Evolutionary conservation across 2,113 vertebrate species (phyloP), one percentile per base, ranked within the genome.

Genomic region (Orientallactaga bullata): DNA sequence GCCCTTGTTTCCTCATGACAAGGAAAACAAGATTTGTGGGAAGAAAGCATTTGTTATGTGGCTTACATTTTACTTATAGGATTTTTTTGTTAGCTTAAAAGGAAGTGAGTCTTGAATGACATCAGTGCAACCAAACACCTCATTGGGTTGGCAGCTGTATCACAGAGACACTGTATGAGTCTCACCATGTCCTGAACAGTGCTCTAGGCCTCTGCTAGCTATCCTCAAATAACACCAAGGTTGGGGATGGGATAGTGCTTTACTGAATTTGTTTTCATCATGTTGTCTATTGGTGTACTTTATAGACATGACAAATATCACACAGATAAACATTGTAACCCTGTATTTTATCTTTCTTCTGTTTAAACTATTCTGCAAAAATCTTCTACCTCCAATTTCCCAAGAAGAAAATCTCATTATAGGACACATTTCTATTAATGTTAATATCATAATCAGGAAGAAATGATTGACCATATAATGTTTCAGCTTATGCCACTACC

Each of bases 21-120:
- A 87, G 91, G 85, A 87, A 97, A 97, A 96, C 92, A 95, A 97
- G 97, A 96, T 97, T 97, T 97, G 97, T 93, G 95, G 97, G 85
- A 97, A 97, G 72, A 90, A 95, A 93, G 76, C 97, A 94, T 95
- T 97, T 96, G 95, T 97, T 96, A 96, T 91, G 90, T 89, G 97
- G 95, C 88, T 97, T 93, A 97, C 87, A 39, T 85, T 91, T 82
- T 92, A 89, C 86, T 71, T 23, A 0, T 69, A 94, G 73, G 87
- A 61, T 94, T 85, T 94, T 95, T 39, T 3, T 5, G 96, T 79
- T 21, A 60, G 51, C 83, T 72, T 66, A 80, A 90, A 96, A 93
- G 84, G 94, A 24, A 89, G 66, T 30, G 87, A 76, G 73, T 69
- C 18, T 1, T 90, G 95, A 85, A 85, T 85, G 94, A 9, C 5